Conservation (phyloP, 2,888 invertebrate species). For the Drosophila borealis region DNA sequence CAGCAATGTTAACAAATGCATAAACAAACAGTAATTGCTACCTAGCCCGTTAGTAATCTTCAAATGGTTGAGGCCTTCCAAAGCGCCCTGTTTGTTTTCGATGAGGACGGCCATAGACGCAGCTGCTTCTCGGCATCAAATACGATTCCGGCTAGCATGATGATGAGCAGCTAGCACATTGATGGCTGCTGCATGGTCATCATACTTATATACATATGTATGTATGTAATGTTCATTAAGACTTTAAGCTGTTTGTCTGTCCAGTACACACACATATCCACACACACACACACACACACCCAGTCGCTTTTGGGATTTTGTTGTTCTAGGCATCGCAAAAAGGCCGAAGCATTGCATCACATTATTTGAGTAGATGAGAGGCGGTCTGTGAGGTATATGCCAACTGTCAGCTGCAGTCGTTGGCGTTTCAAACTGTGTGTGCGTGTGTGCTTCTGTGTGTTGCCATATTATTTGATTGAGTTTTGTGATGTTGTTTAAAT, state of each 20-base stretch:
- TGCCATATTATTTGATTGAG: conserved; percentile 49
- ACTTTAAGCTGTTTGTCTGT: conserved; percentile 68
- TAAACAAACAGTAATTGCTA: conserved; percentile 77
- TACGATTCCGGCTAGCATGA: conserved; percentile 47
- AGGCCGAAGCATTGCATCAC: conserved; percentile 58
- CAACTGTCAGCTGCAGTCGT: conserved; percentile 15
- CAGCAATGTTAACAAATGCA: conserved; percentile 66
- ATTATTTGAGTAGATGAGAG: not conserved
- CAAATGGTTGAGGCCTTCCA: conserved; percentile 63
- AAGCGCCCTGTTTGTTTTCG: conserved; percentile 56
- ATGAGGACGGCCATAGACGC: conserved; percentile 22
- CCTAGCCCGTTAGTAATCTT: conserved; percentile 59
- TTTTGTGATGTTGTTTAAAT: conserved; percentile 51
- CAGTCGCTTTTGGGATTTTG: conserved; percentile 35
- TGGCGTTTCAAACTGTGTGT: not conserved
- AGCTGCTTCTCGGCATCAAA: conserved; percentile 32
- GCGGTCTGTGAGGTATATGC: not conserved
- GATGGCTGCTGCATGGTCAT: conserved; percentile 35
- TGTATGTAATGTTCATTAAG: conserved; percentile 45
- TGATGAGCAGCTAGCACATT: conserved; percentile 13
- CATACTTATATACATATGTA: conserved; percentile 5
- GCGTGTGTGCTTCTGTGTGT: conserved; percentile 5
- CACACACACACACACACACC: conserved; percentile 17
- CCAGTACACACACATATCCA: conserved; percentile 28
- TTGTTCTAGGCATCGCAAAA: conserved; percentile 56